Base-by-base conservation (phyloP, 2,888 invertebrate genomes). In the Patella ulyssiponensis region DNA sequence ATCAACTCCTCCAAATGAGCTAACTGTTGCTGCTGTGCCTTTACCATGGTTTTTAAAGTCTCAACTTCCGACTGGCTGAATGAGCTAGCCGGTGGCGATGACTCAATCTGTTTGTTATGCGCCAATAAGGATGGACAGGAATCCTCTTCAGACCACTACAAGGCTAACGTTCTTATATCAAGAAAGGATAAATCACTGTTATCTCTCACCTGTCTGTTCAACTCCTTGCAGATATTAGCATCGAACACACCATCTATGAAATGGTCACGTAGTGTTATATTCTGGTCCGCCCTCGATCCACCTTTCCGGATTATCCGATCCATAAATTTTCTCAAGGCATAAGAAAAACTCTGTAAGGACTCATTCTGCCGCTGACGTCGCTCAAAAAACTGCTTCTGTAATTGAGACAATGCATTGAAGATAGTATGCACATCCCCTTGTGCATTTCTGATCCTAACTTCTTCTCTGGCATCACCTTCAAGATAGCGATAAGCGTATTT, bases 211-310 rank as follows among this genome's bases (percentile, higher is more conserved):
- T n/a, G n/a, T n/a, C n/a, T n/a, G n/a, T n/a, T n/a, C n/a, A n/a
- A n/a, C n/a, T n/a, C 58, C n/a, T n/a, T 15, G 15, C 58, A 4
- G 15, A 58, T n/a, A 58, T 14, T 58, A n/a, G 15, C 58, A n/a
- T 58, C 58, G n/a, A 11, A 58, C 5, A 58, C 58, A 58, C 58
- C 58, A 58, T 58, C 58, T 58, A 58, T n/a, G n/a, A 58, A 58
- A 58, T 58, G 58, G 12, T 58, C 58, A 4, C 58, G 15, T 58
- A 58, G 58, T n/a, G 58, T 58, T 15, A n/a, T n/a, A 58, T 58
- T 14, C 58, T 58, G 58, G n/a, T 58, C 58, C 4, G 15, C 12
- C 17, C 15, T 15, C 58, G 58, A 58, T 15, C 12, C n/a, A n/a
- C 17, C 5, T 58, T 58, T 58, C 58, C 58, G 15, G 15, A 58